Conservation (phyloP, 2,888 invertebrate species). For the Microplitis deprimator region DNA sequence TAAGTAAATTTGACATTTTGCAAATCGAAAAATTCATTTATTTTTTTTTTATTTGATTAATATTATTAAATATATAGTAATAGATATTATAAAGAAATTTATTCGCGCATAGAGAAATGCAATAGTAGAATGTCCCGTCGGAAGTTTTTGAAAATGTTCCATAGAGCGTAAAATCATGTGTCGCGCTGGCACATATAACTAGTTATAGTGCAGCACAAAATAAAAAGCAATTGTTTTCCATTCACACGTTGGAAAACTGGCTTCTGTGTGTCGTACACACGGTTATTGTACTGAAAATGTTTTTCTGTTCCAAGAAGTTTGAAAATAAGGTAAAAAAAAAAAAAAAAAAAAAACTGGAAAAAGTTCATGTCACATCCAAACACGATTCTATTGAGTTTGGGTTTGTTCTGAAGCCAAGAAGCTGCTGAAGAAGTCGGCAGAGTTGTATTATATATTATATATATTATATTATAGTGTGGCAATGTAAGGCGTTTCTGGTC, state of each 20-base stretch:
- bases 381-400: conserved; percentile 22
- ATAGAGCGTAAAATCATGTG: neutral
- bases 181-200: too few species aligned
- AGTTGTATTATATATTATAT: conserved; percentile 2
- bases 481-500: conserved; percentile 3
- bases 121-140: neutral
- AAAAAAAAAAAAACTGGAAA: conserved; percentile 8
- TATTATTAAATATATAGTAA: too few species aligned
- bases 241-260: conserved; percentile 26
- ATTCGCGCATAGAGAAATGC: neutral
- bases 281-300: neutral
- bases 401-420: conserved; percentile 25
- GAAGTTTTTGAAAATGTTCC: neutral
- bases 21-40: too few species aligned
- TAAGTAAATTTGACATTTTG: too few species aligned
- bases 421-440: neutral
- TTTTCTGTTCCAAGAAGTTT: conserved; percentile 24
- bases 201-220: neutral
- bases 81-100: neutral
- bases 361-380: conserved; percentile 18
- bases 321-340: conserved; percentile 9
- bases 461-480: neutral
- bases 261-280: conserved; percentile 9
- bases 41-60: too few species aligned
- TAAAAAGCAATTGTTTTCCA: neutral